Percentiles rank a stretch among this genome's conserved stretches.
Conservation (phyloP, 2,888 invertebrate genomes). For the Drosophila colorata region DNA sequence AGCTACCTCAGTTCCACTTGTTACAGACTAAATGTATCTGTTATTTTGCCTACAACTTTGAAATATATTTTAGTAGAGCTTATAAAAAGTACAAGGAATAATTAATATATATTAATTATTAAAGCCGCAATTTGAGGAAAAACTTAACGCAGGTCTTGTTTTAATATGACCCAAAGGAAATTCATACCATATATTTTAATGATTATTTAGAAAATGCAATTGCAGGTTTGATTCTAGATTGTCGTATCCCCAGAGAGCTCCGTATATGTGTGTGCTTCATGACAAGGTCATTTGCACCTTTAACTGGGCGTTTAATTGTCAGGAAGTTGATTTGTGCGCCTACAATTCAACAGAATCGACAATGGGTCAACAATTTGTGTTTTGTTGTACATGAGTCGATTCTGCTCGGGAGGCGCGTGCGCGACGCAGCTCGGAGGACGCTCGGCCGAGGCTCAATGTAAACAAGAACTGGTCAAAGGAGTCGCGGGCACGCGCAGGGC, state of each 20-base stretch:
- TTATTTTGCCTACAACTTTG: too few relatives aligned
- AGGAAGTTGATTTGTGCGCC: constrained; percentile 55
- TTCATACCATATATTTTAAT: too few relatives aligned
- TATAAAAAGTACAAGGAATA: too few relatives aligned
- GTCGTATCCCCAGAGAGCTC: background rate
- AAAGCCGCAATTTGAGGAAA: too few relatives aligned
- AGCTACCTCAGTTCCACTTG: too few relatives aligned
- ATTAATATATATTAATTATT: too few relatives aligned
- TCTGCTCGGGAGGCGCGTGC: constrained; percentile 51
- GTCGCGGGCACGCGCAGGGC: constrained; percentile 42
- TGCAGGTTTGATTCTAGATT: background rate
- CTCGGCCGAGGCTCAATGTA: constrained; percentile 32
- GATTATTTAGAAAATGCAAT: too few relatives aligned
- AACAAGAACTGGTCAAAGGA: constrained; percentile 51
- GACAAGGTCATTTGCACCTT: constrained; percentile 29
- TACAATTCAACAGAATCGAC: constrained; percentile 52
- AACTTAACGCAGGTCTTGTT: too few relatives aligned
- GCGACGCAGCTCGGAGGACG: constrained; percentile 15
- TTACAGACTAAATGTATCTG: too few relatives aligned
- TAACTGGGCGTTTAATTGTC: constrained; percentile 18
- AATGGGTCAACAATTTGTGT: constrained; percentile 37
- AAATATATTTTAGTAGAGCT: too few relatives aligned
- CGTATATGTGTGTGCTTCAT: background rate
- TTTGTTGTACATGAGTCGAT: constrained; percentile 61
- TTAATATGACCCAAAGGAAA: too few relatives aligned